These are phyloP conservation scores for Aldabrachelys gigantea DNA, from an alignment of 2,113 vertebrate species.

Conservation along the genomic window DNA sequence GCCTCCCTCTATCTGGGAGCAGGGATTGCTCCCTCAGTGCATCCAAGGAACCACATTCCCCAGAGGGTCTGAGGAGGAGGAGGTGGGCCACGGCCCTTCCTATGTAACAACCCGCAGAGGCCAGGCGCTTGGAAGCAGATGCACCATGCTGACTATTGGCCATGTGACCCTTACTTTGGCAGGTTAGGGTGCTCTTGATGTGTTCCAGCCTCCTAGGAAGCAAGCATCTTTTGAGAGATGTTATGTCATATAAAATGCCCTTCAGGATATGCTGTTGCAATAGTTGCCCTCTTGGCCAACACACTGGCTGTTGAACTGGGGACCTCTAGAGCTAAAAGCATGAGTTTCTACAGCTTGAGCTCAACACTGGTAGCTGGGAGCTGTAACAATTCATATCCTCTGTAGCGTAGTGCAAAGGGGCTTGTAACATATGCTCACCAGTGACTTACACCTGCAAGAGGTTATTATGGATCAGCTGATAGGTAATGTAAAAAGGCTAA, in stretches of 20 bases:
- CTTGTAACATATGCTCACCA: neutral
- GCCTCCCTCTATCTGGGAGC: neutral
- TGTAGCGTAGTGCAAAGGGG: neutral
- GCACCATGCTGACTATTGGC: neutral
- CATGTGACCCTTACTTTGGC: neutral
- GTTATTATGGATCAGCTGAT: neutral
- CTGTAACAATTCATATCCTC: neutral
- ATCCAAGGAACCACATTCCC: neutral
- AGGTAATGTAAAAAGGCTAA: too few relatives aligned
- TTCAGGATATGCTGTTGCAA: too few relatives aligned
- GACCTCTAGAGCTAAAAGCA: neutral
- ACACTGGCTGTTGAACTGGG: neutral
- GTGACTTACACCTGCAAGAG: neutral
- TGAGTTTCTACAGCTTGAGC: neutral
- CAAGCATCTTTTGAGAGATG: neutral
- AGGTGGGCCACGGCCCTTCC: too few relatives aligned
- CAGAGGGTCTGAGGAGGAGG: neutral
- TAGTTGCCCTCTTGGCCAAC: neutral
- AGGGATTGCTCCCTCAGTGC: neutral
- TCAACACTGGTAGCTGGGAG: neutral
- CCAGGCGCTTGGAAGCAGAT: neutral
- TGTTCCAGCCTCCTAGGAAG: neutral
- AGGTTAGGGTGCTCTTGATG: neutral
- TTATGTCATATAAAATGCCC: neutral
- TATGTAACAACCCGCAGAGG: neutral